Conservation (phyloP, 2,797 vertebrate species). For the Hoplostethus atlanticus region DNA sequence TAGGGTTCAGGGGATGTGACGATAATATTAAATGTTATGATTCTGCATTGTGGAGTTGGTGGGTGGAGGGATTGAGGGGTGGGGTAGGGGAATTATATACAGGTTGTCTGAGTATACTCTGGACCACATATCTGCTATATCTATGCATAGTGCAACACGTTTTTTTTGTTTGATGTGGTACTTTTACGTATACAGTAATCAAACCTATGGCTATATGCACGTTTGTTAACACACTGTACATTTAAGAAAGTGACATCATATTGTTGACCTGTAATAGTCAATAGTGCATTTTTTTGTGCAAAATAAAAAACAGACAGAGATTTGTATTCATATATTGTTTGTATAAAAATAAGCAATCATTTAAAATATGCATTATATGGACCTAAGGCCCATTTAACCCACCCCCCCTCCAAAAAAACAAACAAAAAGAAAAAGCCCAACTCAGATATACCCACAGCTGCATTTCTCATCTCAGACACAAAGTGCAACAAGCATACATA, state of each 20-base stretch:
- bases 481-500: slow-evolving; percentile 49
- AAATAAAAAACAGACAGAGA: slow-evolving; percentile 25
- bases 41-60: slow-evolving; percentile 3
- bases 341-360: slow-evolving; percentile 69
- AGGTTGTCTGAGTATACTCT: slow-evolving; percentile 64
- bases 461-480: slow-evolving; percentile 19
- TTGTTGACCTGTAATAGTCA: slow-evolving; percentile 66
- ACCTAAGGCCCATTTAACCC: slow-evolving; percentile 6
- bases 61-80: slow-evolving; percentile 36
- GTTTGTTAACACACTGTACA: slow-evolving; percentile 53
- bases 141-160: slow-evolving; percentile 68
- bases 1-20: slow-evolving; percentile 19
- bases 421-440: no score
- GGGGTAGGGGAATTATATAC: slow-evolving; percentile 35
- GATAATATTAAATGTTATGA: slow-evolving; percentile 28
- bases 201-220: slow-evolving; percentile 71
- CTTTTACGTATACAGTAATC: slow-evolving; percentile 50
- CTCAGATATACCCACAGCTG: background rate
- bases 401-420: no score
- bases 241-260: slow-evolving; percentile 80
- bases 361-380: slow-evolving; percentile 35
- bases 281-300: slow-evolving; percentile 71
- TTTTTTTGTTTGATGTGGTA: slow-evolving; percentile 38
- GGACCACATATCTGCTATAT: slow-evolving; percentile 28
- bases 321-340: slow-evolving; percentile 17